Evolutionary conservation across 2,888 invertebrate genomes (phyloP).

Genomic region (Keiferia lycopersicella): DNA sequence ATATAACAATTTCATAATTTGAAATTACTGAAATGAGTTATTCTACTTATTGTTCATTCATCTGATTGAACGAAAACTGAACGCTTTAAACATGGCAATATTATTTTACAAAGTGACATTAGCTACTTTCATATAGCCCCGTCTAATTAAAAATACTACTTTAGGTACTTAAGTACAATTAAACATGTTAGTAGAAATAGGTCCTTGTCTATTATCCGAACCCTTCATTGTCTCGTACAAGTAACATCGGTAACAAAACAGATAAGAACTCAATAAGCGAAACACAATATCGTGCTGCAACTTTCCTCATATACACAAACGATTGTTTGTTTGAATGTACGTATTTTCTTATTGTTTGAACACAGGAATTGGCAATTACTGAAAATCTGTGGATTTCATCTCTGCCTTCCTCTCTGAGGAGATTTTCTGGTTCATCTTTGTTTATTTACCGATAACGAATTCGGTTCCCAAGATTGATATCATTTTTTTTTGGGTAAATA

Average conservation of each 20-base stretch:
- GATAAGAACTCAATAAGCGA: conserved; percentile 44
- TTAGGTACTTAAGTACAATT: too few species aligned
- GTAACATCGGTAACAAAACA: conserved; percentile 37
- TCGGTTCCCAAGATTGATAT: too few species aligned
- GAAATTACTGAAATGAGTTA: too few species aligned
- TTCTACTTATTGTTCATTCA: too few species aligned
- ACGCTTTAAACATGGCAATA: too few species aligned
- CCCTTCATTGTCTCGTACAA: neutral
- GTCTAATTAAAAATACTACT: too few species aligned
- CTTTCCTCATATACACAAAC: conserved; percentile 45
- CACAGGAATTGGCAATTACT: neutral
- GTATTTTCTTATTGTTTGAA: conserved; percentile 14
- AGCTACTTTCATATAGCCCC: too few species aligned
- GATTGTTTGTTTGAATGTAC: conserved; percentile 47
- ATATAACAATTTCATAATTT: too few species aligned
- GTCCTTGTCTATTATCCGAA: neutral
- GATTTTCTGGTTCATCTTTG: neutral
- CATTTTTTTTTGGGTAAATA: too few species aligned
- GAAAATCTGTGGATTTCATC: conserved; percentile 2
- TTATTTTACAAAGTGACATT: too few species aligned
- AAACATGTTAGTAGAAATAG: too few species aligned
- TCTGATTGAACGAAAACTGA: too few species aligned
- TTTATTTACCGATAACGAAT: neutral
- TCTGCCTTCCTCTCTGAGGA: neutral
- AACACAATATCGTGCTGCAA: conserved; percentile 45